phyloP scores from a whole-genome alignment of 2,113 vertebrate species.

The Amia ocellicauda region DNA sequence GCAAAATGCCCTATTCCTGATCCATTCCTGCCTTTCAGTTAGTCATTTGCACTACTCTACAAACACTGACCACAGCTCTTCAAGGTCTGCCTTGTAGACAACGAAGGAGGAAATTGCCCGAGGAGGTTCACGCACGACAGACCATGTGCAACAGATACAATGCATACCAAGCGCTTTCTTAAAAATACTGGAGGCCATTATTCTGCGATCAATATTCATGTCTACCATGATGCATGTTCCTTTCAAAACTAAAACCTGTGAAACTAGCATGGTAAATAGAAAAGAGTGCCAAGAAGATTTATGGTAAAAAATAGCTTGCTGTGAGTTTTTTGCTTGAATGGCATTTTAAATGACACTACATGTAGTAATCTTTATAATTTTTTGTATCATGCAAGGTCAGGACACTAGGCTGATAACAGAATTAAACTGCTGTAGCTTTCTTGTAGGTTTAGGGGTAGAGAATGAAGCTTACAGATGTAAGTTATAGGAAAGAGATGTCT shows the following conservation, averaged over 20 bases:
- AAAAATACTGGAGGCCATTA: background rate
- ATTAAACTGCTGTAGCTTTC: slow-evolving; percentile 22
- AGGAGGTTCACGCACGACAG: background rate
- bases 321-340: too few species aligned
- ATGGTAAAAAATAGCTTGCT: too few species aligned
- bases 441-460: background rate
- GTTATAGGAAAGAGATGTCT: too few species aligned
- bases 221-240: slow-evolving; percentile 8
- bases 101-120: background rate
- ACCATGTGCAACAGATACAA: background rate
- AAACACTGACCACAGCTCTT: too few species aligned
- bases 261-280: slow-evolving; percentile 13
- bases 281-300: slow-evolving; percentile 21
- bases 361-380: slow-evolving; percentile 22
- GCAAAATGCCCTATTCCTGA: too few species aligned
- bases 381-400: slow-evolving; percentile 16
- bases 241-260: slow-evolving; percentile 5
- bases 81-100: background rate
- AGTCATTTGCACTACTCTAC: too few species aligned
- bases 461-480: slow-evolving; percentile 16
- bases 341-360: slow-evolving; percentile 18
- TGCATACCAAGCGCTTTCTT: background rate
- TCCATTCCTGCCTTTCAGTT: too few species aligned
- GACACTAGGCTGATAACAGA: slow-evolving; percentile 20
- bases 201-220: background rate